Base-by-base conservation (phyloP, 2,888 invertebrate genomes). In the Lasioglossum marginatum region DNA sequence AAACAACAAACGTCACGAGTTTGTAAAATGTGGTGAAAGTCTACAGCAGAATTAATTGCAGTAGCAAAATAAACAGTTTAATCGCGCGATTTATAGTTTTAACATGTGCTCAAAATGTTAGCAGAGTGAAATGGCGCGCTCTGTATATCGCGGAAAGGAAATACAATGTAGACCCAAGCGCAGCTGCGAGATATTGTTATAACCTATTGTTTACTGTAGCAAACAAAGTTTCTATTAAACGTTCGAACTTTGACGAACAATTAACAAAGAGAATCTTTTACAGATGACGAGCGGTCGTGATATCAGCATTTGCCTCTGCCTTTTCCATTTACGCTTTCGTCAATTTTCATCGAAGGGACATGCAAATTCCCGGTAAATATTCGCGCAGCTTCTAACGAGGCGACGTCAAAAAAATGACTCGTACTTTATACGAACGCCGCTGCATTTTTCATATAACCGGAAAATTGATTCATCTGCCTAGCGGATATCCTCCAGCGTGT, bases 381-480 rank as follows among this genome's bases (percentile, higher is more conserved):
- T 23, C 52, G 48, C 70, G n/a, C 63, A 23, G 57, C n/a, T 68
- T 31, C 27, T 68, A 37, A 14, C 45, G 31, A 27, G n/a, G 12
- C 66, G 48, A 19, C 45, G 66, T 66, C 27, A 23, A 76, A 66
- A 63, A 45, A 79, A 74, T 77, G 77, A 76, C 45, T 77, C 79
- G 43, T 45, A 43, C 85, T 79, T 79, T 79, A 74, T 85, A 79
- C 68, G 31, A n/a, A 34, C 4, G 37, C 23, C 19, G 45, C 31
- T 70, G 48, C 23, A 52, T 71, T 73, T 77, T 77, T 74, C 74
- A 74, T 75, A 19, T 27, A 48, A 45, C 31, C 52, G 75, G 14
- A 16, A 57, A 81, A 78, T 71, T n/a, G 6, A 48, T 71, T 72
- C 63, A n/a, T 37, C 37, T 16, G 45, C 10, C 68, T 1, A 6